Evolutionary conservation across 2,888 invertebrate genomes (phyloP), one percentile per base, ranked within the genome.

Genomic region (Metallyticus violacea): DNA sequence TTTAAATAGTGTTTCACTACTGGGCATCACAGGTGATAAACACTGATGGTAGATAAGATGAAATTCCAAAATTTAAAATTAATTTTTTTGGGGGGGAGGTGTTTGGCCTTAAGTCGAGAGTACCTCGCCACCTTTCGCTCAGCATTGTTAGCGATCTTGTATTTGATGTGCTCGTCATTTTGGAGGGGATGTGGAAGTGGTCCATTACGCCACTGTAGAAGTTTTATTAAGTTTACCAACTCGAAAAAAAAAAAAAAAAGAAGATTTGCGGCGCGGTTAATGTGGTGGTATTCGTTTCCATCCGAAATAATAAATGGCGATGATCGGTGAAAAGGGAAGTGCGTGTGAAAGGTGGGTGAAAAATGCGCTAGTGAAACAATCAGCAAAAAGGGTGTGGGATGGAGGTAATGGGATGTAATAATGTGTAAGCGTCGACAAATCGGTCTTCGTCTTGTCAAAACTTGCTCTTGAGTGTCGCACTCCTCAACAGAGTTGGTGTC

Each of bases 351-450:
- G 30, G 30, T 15, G 26, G 77, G 82, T 84, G 77, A 62, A 77
- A 83, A 77, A 62, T 28, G 6, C 22, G 6, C 25, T 22, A 83
- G n/a, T 83, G 77, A 83, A 83, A 83, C 83, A 83, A 83, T 77
- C 25, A 26, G 29, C 30, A n/a, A 28, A n/a, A 28, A 40, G 81
- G 80, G 28, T 27, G 84, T 77, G 62, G 86, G 85, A 87, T 88
- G 87, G 82, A 87, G 88, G 90, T 90, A 90, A 90, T 90, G 90
- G 90, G 88, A 89, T 89, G 90, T 89, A 88, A 90, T 90, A 90
- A 90, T 90, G 83, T 83, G 83, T 62, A 80, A 77, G 26, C 26
- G 79, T 78, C 85, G 85, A 86, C 88, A 88, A 87, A 88, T 88
- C 88, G 88, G 86, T 88, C 88, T 88, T 88, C 88, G 88, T 88